Evolutionary conservation across 2,797 vertebrate species (phyloP).

Genomic region (Carduelis carduelis): DNA sequence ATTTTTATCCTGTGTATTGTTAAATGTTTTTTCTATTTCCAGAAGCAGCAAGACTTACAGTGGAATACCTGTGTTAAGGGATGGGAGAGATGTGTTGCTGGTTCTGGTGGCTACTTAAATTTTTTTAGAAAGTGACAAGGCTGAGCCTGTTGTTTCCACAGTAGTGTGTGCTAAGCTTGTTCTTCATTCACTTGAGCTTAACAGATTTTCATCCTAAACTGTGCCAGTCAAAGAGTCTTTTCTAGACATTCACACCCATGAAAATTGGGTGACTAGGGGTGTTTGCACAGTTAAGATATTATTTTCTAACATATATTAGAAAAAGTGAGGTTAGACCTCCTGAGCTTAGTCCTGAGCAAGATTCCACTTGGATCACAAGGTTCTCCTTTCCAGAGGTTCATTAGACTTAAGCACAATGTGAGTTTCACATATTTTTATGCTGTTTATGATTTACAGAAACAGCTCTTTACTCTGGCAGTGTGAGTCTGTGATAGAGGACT

Average conservation of each 20-base stretch:
- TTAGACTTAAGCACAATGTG: background rate
- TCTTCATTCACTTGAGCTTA: background rate
- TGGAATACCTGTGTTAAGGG: background rate
- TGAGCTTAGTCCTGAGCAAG: background rate
- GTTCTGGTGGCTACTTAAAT: background rate
- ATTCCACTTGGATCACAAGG: background rate
- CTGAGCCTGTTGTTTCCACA: background rate
- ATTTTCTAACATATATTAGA: background rate
- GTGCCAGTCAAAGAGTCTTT: background rate
- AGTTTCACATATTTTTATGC: background rate
- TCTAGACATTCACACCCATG: background rate
- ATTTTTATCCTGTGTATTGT: background rate
- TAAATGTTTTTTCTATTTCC: background rate
- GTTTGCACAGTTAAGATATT: background rate
- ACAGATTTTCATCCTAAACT: background rate
- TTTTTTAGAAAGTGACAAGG: background rate
- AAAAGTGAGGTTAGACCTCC: background rate
- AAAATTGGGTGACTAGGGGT: background rate
- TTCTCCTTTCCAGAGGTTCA: background rate
- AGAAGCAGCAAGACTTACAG: background rate
- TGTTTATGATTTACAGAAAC: background rate
- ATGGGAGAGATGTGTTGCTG: background rate
- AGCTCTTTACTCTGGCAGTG: background rate
- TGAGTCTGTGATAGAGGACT: background rate
- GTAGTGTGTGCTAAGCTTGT: background rate